Base-by-base conservation (phyloP, 2,888 invertebrate species). In the Opisthograptis luteolata region DNA sequence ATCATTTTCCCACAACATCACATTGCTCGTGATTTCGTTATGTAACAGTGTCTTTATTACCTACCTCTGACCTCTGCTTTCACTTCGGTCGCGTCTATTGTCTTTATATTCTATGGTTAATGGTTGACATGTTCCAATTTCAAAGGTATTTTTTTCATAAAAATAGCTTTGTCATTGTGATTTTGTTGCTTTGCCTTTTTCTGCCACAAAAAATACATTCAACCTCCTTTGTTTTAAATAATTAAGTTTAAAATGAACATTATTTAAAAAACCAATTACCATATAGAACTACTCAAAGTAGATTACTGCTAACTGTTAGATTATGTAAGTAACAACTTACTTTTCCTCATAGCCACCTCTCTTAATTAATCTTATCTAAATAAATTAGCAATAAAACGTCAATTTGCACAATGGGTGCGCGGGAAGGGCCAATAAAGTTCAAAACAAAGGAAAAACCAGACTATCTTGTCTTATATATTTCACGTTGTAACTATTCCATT, bases 1-100 rank as follows among this genome's bases (percentile, higher is more conserved):
- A 58, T 63, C 62, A 58, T 57, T 55, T 63, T 68, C 64, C 59
- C 65, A 67, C 58, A 49, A 47, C 44, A 32, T 44, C 48, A 54
- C 58, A 66, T 58, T 62, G 51, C 58, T 62, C 53, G 48, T 76
- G 64, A 76, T 63, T 57, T 62, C 53, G 48, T 76, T 63, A 76
- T 63, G 73, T 60, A 76, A 76, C 58, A 19, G 30, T 52, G 46
- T 56, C 68, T 65, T 73, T 67, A 66, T 55, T 52, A 45, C 44
- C 49, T 52, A 56, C 59, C 54, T 60, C 32, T 62, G 62, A 60
- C 62, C 62, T 49, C 43, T 41, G 41, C 62, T 62, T 62, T 62
- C 60, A 37, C 62, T 52, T 22, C 50, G 22, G 47, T 42, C 39
- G 44, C 47, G 14, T 48, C 53, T 44, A 53, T 61, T 55, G 48